phyloP scores from a whole-genome alignment of 1,140 invertebrate genomes.

The Zaprionus gabonicus region DNA sequence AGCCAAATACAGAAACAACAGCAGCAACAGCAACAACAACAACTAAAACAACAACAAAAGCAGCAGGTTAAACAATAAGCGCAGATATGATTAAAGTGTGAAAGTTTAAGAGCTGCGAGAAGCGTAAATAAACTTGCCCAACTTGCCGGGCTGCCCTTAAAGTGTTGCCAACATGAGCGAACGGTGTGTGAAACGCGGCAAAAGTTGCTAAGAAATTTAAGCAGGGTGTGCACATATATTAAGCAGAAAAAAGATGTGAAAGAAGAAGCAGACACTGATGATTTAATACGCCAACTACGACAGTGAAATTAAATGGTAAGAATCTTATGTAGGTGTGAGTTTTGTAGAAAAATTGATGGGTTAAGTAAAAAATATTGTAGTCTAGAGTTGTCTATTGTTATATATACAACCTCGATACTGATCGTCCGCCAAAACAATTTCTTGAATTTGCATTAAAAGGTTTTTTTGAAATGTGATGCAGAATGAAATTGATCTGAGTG shows the following conservation, averaged over 20 bases:
- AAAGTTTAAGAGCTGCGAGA: slow-evolving; percentile 55
- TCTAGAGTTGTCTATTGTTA: no score
- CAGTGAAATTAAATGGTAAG: neutral
- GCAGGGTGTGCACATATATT: neutral
- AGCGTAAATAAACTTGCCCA: slow-evolving; percentile 24
- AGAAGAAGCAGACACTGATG: neutral
- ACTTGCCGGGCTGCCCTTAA: neutral
- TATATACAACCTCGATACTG: no score
- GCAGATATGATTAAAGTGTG: slow-evolving; percentile 70
- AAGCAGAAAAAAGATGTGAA: neutral
- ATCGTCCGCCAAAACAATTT: no score
- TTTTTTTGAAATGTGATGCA: no score
- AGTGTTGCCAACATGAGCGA: neutral
- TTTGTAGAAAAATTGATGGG: no score
- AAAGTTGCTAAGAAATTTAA: neutral
- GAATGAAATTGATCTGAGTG: no score
- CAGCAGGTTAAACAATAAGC: slow-evolving; percentile 62
- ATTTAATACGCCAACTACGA: neutral
- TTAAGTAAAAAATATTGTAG: no score
- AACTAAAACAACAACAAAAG: slow-evolving; percentile 15
- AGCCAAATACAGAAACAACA: slow-evolving; percentile 41
- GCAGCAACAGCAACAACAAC: slow-evolving; percentile 3
- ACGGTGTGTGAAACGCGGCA: neutral
- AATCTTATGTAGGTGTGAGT: no score
- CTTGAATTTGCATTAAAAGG: no score